Conservation (phyloP, 2,888 invertebrate genomes). For the Caenorhabditis sp. region DNA sequence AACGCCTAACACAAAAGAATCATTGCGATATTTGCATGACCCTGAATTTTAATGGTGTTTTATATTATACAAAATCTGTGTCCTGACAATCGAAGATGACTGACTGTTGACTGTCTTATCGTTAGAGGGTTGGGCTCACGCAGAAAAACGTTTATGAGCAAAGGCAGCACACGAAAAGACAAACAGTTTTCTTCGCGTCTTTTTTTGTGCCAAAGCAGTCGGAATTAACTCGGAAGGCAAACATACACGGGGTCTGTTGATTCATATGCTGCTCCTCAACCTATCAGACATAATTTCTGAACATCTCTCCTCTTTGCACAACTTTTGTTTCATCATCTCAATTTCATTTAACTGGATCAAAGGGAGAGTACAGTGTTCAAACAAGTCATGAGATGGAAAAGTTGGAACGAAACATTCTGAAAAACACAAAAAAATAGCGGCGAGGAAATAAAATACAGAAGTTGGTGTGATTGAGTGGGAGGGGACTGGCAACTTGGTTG, state of each 20-base stretch:
- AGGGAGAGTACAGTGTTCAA: background rate
- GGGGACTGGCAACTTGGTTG: slow-evolving; percentile 29
- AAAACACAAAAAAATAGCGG: slow-evolving; percentile 2
- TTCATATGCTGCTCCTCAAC: slow-evolving; percentile 29
- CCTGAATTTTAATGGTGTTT: slow-evolving; percentile 53
- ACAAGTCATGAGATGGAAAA: slow-evolving; percentile 26
- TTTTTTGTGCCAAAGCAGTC: slow-evolving; percentile 24
- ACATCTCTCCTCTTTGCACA: background rate
- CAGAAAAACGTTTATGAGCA: slow-evolving; percentile 27
- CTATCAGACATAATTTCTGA: slow-evolving; percentile 5
- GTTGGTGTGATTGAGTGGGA: background rate
- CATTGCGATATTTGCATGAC: slow-evolving; percentile 46
- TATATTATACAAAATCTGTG: slow-evolving; percentile 32
- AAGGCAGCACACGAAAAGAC: slow-evolving; percentile 23
- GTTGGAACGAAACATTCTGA: background rate
- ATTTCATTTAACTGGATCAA: slow-evolving; percentile 24
- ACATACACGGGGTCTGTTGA: slow-evolving; percentile 31
- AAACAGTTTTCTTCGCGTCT: slow-evolving; percentile 35
- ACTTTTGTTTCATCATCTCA: slow-evolving; percentile 9
- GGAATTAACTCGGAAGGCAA: slow-evolving; percentile 48
- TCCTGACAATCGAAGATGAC: slow-evolving; percentile 15
- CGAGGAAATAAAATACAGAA: slow-evolving; percentile 4
- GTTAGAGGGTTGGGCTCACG: too few species aligned
- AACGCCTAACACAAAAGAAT: slow-evolving; percentile 36
- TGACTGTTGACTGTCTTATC: slow-evolving; percentile 40